Evolutionary conservation across 2,888 invertebrate species (phyloP).

Genomic region (Nomada goodeniana): DNA sequence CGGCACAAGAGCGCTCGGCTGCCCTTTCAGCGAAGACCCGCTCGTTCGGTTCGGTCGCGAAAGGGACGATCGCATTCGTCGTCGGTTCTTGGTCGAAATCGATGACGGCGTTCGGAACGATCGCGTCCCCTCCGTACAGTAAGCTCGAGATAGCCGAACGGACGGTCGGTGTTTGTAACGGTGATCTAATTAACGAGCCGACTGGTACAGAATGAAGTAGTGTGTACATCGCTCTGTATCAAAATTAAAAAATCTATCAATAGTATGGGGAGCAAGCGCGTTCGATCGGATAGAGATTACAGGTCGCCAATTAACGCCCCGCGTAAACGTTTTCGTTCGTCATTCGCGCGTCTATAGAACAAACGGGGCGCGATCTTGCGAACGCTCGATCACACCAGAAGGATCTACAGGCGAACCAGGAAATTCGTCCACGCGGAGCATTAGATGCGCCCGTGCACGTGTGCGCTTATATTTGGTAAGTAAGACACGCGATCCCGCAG

Average conservation of each 20-base stretch:
- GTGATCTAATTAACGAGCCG: conserved; percentile 11
- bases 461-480: background rate
- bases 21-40: conserved; percentile 45
- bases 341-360: background rate
- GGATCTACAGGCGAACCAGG: background rate
- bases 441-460: conserved; percentile 13
- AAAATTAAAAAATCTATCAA: conserved; percentile 57
- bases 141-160: conserved; percentile 46
- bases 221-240: conserved; percentile 46
- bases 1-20: background rate
- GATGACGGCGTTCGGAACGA: conserved; percentile 1
- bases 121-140: conserved; percentile 40
- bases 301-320: conserved; percentile 11
- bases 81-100: conserved; percentile 7
- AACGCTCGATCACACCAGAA: no score
- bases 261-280: conserved; percentile 16
- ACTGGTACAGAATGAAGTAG: conserved; percentile 25
- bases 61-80: conserved; percentile 34
- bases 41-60: conserved; percentile 31
- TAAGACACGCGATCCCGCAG: conserved; percentile 14
- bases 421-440: conserved; percentile 12
- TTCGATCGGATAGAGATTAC: conserved; percentile 33
- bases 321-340: background rate
- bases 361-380: background rate
- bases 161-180: background rate